Evolutionary conservation across 1,140 invertebrate genomes (phyloP).

Genomic region (Megalopta genalis): DNA sequence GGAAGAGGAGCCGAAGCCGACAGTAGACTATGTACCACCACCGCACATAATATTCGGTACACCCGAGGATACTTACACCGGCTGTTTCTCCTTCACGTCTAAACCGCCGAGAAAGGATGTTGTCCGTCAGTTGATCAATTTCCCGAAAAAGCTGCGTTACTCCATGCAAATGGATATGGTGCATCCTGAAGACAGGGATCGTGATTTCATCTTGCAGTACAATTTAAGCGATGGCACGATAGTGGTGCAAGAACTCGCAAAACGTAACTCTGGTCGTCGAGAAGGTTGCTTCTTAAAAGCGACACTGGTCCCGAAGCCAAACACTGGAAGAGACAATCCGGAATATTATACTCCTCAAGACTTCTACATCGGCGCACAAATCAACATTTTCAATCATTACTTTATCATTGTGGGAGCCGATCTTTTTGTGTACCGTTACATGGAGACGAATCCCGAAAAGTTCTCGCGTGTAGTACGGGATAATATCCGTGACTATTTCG

Average conservation of each 20-base stretch:
- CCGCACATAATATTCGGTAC: constrained; percentile 62
- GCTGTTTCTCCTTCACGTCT: constrained; percentile 84
- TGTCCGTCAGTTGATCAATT: constrained; percentile 83
- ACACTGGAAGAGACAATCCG: constrained; percentile 82
- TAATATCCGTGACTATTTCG: constrained; percentile 83
- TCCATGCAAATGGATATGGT: constrained; percentile 84
- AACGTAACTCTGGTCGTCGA: constrained; percentile 84
- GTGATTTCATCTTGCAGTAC: constrained; percentile 85
- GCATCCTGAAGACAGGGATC: constrained; percentile 84
- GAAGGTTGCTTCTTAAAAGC: constrained; percentile 87
- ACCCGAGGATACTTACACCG: constrained; percentile 87
- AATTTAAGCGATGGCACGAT: constrained; percentile 83
- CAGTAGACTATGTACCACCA: constrained; percentile 6
- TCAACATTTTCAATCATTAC: constrained; percentile 84
- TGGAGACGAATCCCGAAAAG: constrained; percentile 85
- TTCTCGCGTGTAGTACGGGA: constrained; percentile 83
- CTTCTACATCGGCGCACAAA: constrained; percentile 84
- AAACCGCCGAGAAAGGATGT: constrained; percentile 86
- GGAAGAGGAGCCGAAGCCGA: neutral
- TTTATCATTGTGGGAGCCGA: constrained; percentile 86
- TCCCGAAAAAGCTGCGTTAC: constrained; percentile 84
- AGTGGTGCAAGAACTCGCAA: constrained; percentile 82
- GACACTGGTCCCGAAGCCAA: constrained; percentile 85
- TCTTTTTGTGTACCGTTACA: constrained; percentile 85
- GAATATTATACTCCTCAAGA: constrained; percentile 85